A percentile compares a stretch with the other conserved stretches of the same genome.
These are phyloP conservation scores for Liparis tanakae DNA, from an alignment of 2,797 vertebrate genomes.

Conservation along the genomic window DNA sequence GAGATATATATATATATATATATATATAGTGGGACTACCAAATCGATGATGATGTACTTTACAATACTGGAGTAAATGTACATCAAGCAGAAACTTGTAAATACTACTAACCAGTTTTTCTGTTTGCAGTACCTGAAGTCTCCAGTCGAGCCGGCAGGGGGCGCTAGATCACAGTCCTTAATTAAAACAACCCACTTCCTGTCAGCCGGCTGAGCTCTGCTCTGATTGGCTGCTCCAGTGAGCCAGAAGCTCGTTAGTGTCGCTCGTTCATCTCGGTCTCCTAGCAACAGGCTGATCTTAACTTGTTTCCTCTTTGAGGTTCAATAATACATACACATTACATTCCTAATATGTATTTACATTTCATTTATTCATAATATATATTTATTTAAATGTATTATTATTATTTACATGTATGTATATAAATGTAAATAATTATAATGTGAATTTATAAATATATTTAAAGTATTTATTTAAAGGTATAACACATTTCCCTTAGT, in stretches of 20 bases:
- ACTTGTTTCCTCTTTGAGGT: constrained; percentile 52
- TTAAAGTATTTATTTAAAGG: no score
- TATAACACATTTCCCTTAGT: neutral
- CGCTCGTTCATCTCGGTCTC: constrained; percentile 44
- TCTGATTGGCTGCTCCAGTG: constrained; percentile 42
- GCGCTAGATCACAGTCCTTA: constrained; percentile 26
- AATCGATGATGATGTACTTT: no score
- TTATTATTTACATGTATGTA: no score
- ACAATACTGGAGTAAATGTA: no score
- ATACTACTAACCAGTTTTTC: neutral
- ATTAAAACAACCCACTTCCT: constrained; percentile 5
- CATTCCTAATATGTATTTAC: no score
- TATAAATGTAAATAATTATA: no score
- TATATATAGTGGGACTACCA: neutral
- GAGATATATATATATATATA: no score
- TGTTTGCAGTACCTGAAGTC: neutral
- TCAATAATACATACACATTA: neutral
- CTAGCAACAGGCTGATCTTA: constrained; percentile 43
- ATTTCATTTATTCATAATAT: no score
- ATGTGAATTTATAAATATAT: no score
- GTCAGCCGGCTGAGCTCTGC: rapidly evolving
- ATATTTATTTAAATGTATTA: no score
- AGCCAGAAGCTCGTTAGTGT: constrained; percentile 29
- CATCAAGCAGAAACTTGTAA: neutral
- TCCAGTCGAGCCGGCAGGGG: constrained; percentile 19